Percentiles rank a stretch among this genome's conserved stretches.
phyloP scores from a whole-genome alignment of 2,888 invertebrate species.

The Chorisops tibialis region DNA sequence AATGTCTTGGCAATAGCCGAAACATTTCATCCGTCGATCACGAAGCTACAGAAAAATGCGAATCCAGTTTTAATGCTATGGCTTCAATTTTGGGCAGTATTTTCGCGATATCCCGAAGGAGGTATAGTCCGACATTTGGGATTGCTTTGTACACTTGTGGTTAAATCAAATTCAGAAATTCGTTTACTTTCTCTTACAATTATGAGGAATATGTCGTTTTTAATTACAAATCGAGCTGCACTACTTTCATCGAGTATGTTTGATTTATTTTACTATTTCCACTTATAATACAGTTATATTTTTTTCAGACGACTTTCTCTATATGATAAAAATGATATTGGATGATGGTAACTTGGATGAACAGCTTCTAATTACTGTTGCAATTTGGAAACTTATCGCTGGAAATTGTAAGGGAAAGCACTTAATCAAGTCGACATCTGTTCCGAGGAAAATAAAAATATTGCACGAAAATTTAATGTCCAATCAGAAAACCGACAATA shows the following conservation, averaged over 20 bases:
- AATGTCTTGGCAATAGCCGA: conserved; percentile 45
- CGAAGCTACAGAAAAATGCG: conserved; percentile 39
- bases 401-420: conserved; percentile 45
- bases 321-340: conserved; percentile 21
- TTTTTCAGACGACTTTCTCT: conserved; percentile 32
- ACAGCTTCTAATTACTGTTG: conserved; percentile 41
- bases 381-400: conserved; percentile 46
- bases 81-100: conserved; percentile 48
- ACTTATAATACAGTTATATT: not conserved
- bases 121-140: conserved; percentile 41
- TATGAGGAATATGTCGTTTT: conserved; percentile 49
- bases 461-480: conserved; percentile 36
- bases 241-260: conserved; percentile 42
- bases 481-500: conserved; percentile 9
- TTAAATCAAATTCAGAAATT: conserved; percentile 35
- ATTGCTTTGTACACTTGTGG: conserved; percentile 40
- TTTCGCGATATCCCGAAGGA: conserved; percentile 46
- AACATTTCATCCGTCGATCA: conserved; percentile 42
- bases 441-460: conserved; percentile 39
- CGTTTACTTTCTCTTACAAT: conserved; percentile 43
- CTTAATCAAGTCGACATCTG: conserved; percentile 43
- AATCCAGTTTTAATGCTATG: conserved; percentile 41
- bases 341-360: conserved; percentile 40
- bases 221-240: conserved; percentile 41
- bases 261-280: not conserved